phyloP scores from a whole-genome alignment of 2,113 vertebrate genomes.

The Lagenorhynchus albirostris region DNA sequence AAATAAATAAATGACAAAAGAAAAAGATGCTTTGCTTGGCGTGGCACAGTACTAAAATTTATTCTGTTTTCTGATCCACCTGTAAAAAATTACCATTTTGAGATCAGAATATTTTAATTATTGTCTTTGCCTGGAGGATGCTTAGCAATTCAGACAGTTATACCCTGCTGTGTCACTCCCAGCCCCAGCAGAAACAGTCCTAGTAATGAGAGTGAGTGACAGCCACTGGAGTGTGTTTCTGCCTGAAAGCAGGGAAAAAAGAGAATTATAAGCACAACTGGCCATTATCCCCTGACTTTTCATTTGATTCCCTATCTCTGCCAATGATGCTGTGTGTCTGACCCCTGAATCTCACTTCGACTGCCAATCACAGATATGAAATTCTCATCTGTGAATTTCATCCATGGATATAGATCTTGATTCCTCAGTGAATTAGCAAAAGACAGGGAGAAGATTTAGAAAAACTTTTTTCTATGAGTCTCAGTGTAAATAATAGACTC shows the following conservation, averaged over 20 bases:
- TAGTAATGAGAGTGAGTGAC: background rate
- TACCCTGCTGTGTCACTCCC: conserved; percentile 43
- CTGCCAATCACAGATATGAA: conserved; percentile 38
- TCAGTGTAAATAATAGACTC: background rate
- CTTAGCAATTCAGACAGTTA: conserved; percentile 49
- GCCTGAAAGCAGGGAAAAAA: background rate
- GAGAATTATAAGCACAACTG: background rate
- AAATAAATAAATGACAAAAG: background rate
- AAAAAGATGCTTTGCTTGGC: background rate
- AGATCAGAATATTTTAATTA: conserved; percentile 67
- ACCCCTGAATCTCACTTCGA: conserved; percentile 31
- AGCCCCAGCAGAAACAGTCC: background rate
- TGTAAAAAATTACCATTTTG: conserved; percentile 10
- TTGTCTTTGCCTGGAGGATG: conserved; percentile 43
- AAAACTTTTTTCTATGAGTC: background rate
- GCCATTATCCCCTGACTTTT: conserved; percentile 23
- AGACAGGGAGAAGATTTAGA: background rate
- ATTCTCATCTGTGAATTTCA: background rate
- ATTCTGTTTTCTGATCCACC: conserved; percentile 18
- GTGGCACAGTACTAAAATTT: background rate
- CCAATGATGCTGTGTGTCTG: background rate
- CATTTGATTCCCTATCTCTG: conserved; percentile 28
- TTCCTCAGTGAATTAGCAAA: background rate
- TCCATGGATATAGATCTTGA: background rate
- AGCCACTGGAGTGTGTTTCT: background rate